A percentile compares a stretch with the other conserved stretches of the same genome.
Evolutionary conservation across 2,113 vertebrate genomes (phyloP).

Genomic region (Nanorana parkeri): DNA sequence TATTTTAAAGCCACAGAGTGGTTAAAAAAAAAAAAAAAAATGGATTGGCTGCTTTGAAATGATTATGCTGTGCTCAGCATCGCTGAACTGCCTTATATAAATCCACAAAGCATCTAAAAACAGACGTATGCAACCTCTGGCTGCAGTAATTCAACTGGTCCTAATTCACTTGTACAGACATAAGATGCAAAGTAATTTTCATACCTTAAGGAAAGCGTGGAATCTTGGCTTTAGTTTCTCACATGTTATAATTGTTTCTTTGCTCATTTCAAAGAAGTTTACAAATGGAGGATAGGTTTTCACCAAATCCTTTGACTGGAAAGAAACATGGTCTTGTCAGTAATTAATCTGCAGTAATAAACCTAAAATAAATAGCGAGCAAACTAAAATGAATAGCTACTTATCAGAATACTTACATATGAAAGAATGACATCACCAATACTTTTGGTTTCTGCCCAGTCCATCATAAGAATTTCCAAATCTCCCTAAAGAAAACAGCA

Average conservation of each 20-base stretch:
- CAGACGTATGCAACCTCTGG: too few species aligned
- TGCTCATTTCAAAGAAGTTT: conserved; percentile 99
- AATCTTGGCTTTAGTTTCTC: conserved; percentile 96
- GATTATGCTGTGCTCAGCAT: too few species aligned
- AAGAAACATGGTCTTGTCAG: conserved; percentile 30
- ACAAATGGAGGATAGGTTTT: conserved; percentile 96
- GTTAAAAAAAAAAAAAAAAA: too few species aligned
- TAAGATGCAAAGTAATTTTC: too few species aligned
- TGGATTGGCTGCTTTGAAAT: too few species aligned
- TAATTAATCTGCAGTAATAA: neutral
- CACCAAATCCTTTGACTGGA: conserved; percentile 92
- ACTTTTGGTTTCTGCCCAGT: conserved; percentile 92
- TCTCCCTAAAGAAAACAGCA: conserved; percentile 77
- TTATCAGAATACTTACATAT: conserved; percentile 83
- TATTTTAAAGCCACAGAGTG: too few species aligned
- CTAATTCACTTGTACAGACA: too few species aligned
- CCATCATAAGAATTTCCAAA: conserved; percentile 90
- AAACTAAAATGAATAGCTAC: too few species aligned
- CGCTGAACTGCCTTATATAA: too few species aligned
- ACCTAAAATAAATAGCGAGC: neutral
- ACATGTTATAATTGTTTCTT: conserved; percentile 93
- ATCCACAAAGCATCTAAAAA: too few species aligned
- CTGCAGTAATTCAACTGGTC: too few species aligned
- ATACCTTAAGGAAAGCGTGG: conserved; percentile 97
- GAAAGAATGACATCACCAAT: conserved; percentile 93